Evolutionary conservation across 53 echinoderm and acorn worm species (phyloP).

Genomic region (Patiria pectinifera): DNA sequence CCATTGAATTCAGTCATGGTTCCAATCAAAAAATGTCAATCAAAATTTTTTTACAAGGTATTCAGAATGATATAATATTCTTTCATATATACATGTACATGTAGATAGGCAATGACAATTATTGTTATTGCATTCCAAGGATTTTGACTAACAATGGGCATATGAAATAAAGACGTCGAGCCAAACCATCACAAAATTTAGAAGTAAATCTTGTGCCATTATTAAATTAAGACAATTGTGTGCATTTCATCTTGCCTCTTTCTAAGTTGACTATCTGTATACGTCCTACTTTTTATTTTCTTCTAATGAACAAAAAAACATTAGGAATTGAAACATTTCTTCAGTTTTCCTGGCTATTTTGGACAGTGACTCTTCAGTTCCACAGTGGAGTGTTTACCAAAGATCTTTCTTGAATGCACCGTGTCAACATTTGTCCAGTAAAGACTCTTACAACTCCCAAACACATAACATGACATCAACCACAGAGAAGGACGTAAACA

Average conservation of each 20-base stretch:
- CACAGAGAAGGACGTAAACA: constrained; percentile 17
- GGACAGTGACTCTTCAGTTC: not conserved
- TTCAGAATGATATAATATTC: no score
- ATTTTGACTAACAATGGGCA: not conserved
- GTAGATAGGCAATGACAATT: not conserved
- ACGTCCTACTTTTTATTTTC: not conserved
- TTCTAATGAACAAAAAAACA: not conserved
- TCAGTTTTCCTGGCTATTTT: not conserved
- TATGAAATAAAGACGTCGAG: not conserved
- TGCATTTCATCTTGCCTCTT: not conserved
- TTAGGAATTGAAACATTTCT: not conserved
- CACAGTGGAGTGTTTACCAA: not conserved
- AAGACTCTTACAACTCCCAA: constrained; percentile 5
- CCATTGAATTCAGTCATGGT: not conserved
- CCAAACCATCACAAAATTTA: not conserved
- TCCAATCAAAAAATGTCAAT: no score
- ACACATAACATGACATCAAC: constrained; percentile 18
- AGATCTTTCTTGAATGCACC: not conserved
- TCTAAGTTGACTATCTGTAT: not conserved
- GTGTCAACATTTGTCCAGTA: constrained; percentile 29
- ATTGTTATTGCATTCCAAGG: not conserved
- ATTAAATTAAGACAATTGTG: not conserved
- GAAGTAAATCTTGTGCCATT: not conserved
- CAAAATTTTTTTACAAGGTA: no score
- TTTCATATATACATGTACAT: not conserved